Base-by-base conservation (phyloP, 2,888 invertebrate genomes). In the Ethmia dodecea region DNA sequence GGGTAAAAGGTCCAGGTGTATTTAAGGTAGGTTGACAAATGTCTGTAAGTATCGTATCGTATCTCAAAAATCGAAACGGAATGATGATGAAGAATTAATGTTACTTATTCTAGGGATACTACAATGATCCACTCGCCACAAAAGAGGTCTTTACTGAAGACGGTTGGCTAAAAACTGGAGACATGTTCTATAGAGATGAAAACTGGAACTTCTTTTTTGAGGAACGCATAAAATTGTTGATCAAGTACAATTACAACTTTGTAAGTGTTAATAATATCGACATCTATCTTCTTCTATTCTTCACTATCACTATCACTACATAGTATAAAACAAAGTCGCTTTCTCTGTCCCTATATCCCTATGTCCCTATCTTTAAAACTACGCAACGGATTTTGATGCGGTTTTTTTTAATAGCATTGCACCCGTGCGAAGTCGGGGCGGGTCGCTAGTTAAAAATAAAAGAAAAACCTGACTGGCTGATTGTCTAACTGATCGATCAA, bases 131-230 rank as follows among this genome's bases (percentile, higher is more conserved):
- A 2, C 45, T 65, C 37, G 80, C 75, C 3, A 86, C 87, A 0
- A 66, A 62, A n/a, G 74, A 75, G 10, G 52, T 70, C 0, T 78
- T 79, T 34, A 67, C 80, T 5, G 58, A 62, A n/a, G 78, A 76
- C 14, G 70, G 84, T 2, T 88, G 84, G 83, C 57, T 87, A 18
- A 81, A 73, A 46, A 83, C 88, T 1, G 89, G 88, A 0, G 89
- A 89, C 40, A 57, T 88, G 13, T 71, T 79, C 13, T 88, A 83
- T 41, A 80, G 83, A 40, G 88, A 89, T 42, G 72, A 80, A 10
- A 64, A 80, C 10, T 66, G 64, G 44, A 77, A 86, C 43, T 81
- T 76, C 38, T 88, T 61, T 54, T 73, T 81, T 20, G 70, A 86
- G 1, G 88, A 88, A 22, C 66, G 89, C 13, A 69, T 84, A 3